phyloP scores from a whole-genome alignment of 1,140 invertebrate species.

The Drosophila trapezifrons region DNA sequence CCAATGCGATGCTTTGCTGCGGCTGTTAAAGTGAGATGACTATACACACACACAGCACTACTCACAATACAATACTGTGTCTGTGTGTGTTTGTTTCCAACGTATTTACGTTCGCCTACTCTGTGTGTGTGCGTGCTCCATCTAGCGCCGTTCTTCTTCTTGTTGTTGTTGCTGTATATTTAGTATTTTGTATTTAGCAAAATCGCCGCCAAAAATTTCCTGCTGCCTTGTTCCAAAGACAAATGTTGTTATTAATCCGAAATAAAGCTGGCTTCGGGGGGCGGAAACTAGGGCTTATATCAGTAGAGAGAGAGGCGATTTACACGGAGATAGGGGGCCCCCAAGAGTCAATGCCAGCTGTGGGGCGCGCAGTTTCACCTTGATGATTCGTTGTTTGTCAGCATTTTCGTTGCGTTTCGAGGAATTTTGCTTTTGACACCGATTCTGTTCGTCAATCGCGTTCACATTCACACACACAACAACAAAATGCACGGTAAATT shows the following conservation, averaged over 20 bases:
- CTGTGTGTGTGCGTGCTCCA: slow-evolving; percentile 36
- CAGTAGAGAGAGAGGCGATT: slow-evolving; percentile 8
- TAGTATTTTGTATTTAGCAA: slow-evolving; percentile 62
- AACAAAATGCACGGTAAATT: slow-evolving; percentile 61
- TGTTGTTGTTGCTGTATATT: slow-evolving; percentile 37
- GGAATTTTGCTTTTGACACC: slow-evolving; percentile 10
- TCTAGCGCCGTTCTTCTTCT: slow-evolving; percentile 36
- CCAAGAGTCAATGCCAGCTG: slow-evolving; percentile 36
- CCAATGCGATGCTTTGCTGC: slow-evolving; percentile 1
- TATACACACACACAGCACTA: slow-evolving; percentile 20
- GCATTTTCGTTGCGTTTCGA: slow-evolving; percentile 62
- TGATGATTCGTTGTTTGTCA: slow-evolving; percentile 48
- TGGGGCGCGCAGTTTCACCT: slow-evolving; percentile 55
- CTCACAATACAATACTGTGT: slow-evolving; percentile 9
- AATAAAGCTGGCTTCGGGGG: neutral
- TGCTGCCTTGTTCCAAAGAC: slow-evolving; percentile 3
- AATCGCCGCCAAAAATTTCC: slow-evolving; percentile 63
- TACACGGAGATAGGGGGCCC: neutral
- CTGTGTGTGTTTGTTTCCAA: slow-evolving; percentile 30
- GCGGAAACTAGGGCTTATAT: slow-evolving; percentile 1
- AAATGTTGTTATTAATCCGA: neutral
- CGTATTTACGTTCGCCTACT: slow-evolving; percentile 45
- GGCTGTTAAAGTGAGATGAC: slow-evolving; percentile 27
- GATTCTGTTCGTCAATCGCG: slow-evolving; percentile 37
- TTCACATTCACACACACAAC: slow-evolving; percentile 58